phyloP scores from a whole-genome alignment of 1,140 invertebrate species.

The Oscheius sp. region DNA sequence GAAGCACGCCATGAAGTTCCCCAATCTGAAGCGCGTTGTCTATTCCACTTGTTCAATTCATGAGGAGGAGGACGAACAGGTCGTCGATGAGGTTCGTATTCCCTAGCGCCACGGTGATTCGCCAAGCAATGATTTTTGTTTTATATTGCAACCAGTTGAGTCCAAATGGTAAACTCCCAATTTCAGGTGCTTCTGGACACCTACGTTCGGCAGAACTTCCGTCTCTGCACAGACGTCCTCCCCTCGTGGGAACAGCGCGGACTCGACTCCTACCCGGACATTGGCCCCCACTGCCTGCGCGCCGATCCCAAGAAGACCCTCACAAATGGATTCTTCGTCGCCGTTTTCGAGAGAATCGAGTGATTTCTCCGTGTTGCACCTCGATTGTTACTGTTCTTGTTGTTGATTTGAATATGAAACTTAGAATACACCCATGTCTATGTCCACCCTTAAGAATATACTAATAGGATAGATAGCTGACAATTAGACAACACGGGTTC shows the following conservation, averaged over 20 bases:
- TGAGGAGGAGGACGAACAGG: slow-evolving; percentile 86
- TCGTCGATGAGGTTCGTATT: slow-evolving; percentile 68
- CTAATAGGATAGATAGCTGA: too few relatives aligned
- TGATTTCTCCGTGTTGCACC: too few relatives aligned
- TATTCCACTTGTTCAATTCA: slow-evolving; percentile 92
- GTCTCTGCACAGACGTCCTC: slow-evolving; percentile 43
- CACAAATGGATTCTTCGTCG: slow-evolving; percentile 90
- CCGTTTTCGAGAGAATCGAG: slow-evolving; percentile 73
- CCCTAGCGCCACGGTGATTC: slow-evolving; percentile 47
- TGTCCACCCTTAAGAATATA: too few relatives aligned
- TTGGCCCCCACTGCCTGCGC: slow-evolving; percentile 71
- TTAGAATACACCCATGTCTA: too few relatives aligned
- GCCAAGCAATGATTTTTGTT: not conserved
- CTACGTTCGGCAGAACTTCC: slow-evolving; percentile 19
- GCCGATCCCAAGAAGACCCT: slow-evolving; percentile 72
- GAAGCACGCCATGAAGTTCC: slow-evolving; percentile 80
- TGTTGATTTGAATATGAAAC: too few relatives aligned
- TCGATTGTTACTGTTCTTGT: too few relatives aligned
- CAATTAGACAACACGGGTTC: too few relatives aligned
- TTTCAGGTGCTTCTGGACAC: slow-evolving; percentile 29
- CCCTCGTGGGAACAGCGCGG: slow-evolving; percentile 59
- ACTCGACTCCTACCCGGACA: slow-evolving; percentile 62
- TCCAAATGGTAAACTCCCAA: not conserved
- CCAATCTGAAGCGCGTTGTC: slow-evolving; percentile 77
- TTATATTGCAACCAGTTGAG: too few relatives aligned